phyloP scores from a whole-genome alignment of 2,888 invertebrate species.

The Watsonalla cultraria region DNA sequence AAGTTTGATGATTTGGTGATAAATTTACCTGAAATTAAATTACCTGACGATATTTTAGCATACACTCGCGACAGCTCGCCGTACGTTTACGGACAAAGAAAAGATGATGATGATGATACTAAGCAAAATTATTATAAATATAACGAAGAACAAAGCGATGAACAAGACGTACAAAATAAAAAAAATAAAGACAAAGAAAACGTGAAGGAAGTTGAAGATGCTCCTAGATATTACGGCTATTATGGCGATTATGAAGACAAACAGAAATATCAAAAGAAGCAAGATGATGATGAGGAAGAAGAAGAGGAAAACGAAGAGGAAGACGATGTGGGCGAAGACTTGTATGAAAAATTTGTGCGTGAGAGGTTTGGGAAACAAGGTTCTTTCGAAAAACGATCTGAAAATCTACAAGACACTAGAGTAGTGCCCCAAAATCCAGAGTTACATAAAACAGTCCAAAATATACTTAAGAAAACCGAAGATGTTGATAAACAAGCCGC shows the following conservation, averaged over 20 bases:
- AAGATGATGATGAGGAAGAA: slow-evolving; percentile 17
- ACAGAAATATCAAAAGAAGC: slow-evolving; percentile 36
- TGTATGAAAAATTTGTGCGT: slow-evolving; percentile 69
- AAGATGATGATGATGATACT: slow-evolving; percentile 26
- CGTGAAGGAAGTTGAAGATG: slow-evolving; percentile 25
- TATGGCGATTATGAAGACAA: slow-evolving; percentile 27
- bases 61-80: slow-evolving; percentile 37
- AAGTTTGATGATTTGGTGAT: slow-evolving; percentile 64
- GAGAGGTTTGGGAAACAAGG: slow-evolving; percentile 66
- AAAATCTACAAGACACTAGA: slow-evolving; percentile 37
- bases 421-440: slow-evolving; percentile 39
- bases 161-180: slow-evolving; percentile 19
- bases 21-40: slow-evolving; percentile 66
- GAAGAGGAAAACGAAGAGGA: slow-evolving; percentile 26
- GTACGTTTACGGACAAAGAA: slow-evolving; percentile 30
- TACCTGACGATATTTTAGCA: slow-evolving; percentile 67
- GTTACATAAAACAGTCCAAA: slow-evolving; percentile 49
- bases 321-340: slow-evolving; percentile 48
- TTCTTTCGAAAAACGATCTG: slow-evolving; percentile 51
- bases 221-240: slow-evolving; percentile 25
- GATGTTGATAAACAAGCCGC: slow-evolving; percentile 56
- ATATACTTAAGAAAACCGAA: slow-evolving; percentile 61
- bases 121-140: slow-evolving; percentile 35
- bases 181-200: slow-evolving; percentile 23
- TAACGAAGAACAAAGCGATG: slow-evolving; percentile 30